Evolutionary conservation across 2,113 vertebrate species (phyloP).

Genomic region (Varanus salvator): DNA sequence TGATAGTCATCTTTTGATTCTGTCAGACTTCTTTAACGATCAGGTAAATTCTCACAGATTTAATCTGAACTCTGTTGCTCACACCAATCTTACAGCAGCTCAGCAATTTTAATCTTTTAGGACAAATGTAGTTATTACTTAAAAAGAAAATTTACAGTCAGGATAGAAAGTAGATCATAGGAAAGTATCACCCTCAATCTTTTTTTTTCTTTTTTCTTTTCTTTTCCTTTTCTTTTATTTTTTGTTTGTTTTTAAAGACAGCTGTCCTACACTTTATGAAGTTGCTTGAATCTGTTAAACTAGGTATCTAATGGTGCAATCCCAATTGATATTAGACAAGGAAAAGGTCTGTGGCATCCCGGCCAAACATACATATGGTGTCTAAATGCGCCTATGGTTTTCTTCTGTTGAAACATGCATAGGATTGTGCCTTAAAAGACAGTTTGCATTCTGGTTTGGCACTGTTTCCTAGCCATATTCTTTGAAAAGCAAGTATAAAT

Average conservation of each 20-base stretch:
- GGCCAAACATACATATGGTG: too few relatives aligned
- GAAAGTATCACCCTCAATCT: neutral
- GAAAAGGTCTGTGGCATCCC: too few relatives aligned
- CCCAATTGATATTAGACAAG: too few relatives aligned
- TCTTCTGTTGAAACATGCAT: too few relatives aligned
- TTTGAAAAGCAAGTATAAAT: too few relatives aligned
- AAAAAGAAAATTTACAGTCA: constrained; percentile 4
- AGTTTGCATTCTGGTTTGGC: too few relatives aligned
- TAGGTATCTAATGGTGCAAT: too few relatives aligned
- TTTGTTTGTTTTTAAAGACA: neutral
- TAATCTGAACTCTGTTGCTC: constrained; percentile 44
- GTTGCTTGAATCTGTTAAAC: too few relatives aligned
- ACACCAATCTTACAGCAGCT: neutral
- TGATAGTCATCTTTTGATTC: constrained; percentile 41
- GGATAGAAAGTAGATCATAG: neutral
- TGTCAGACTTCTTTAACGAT: constrained; percentile 44
- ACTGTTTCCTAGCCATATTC: too few relatives aligned
- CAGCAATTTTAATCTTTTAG: constrained; percentile 19
- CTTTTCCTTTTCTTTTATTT: neutral
- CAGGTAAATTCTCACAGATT: constrained; percentile 19
- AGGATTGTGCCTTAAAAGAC: too few relatives aligned
- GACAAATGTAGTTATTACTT: neutral
- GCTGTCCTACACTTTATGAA: too few relatives aligned
- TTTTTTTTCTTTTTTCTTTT: neutral
- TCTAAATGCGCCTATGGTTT: too few relatives aligned